phyloP scores from a whole-genome alignment of 2,797 vertebrate genomes.

The Cirrhinus mrigala region DNA sequence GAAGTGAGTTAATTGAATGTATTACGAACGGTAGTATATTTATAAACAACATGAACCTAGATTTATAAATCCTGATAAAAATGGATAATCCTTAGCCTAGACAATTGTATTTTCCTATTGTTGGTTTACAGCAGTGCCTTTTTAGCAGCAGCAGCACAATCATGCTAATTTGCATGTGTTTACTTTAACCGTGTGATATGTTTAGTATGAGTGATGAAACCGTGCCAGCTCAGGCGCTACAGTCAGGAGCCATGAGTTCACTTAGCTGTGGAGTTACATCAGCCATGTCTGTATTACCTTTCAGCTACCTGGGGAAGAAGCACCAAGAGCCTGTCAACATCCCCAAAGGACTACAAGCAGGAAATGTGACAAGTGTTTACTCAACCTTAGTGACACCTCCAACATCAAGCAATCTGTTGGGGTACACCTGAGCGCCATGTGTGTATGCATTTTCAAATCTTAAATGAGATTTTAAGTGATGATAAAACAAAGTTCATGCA shows the following conservation, averaged over 20 bases:
- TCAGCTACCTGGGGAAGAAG: slow-evolving; percentile 50
- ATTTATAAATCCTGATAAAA: not conserved
- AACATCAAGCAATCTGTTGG: slow-evolving; percentile 47
- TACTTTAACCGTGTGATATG: slow-evolving; percentile 16
- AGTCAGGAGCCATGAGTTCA: slow-evolving; percentile 65
- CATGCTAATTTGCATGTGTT: slow-evolving; percentile 21
- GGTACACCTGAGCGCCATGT: slow-evolving; percentile 38
- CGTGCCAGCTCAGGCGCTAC: slow-evolving; percentile 59
- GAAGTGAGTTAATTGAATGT: not conserved
- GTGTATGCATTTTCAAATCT: not conserved
- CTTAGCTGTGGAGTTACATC: slow-evolving; percentile 70
- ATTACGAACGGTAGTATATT: not conserved
- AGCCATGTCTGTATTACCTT: slow-evolving; percentile 60
- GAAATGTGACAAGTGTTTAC: slow-evolving; percentile 63
- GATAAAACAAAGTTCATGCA: not conserved
- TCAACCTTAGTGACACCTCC: slow-evolving; percentile 51
- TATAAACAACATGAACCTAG: not conserved
- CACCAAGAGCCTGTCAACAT: slow-evolving; percentile 28
- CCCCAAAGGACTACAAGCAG: slow-evolving; percentile 51
- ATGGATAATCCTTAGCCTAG: not conserved
- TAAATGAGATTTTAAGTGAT: not conserved
- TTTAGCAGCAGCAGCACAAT: not conserved
- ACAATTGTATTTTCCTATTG: not conserved
- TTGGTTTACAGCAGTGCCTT: not conserved
- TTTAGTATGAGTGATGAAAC: slow-evolving; percentile 38